phyloP scores from a whole-genome alignment of 1,140 invertebrate species.

The Pantala flavescens region DNA sequence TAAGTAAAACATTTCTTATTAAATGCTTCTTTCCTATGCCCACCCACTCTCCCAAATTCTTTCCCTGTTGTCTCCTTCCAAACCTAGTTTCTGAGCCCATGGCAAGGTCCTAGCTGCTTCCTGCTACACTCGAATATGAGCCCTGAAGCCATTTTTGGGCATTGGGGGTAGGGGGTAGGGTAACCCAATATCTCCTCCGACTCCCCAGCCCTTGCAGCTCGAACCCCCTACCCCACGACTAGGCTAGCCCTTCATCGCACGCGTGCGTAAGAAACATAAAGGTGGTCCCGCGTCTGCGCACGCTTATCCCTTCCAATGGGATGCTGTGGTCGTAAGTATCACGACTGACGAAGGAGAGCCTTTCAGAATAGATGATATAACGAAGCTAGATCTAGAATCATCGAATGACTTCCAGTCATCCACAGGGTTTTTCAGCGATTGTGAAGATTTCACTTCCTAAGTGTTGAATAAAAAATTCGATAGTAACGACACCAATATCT shows the following conservation, averaged over 20 bases:
- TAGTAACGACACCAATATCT: too few species aligned
- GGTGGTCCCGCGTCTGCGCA: neutral
- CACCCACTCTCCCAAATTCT: neutral
- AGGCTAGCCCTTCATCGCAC: neutral
- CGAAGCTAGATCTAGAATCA: too few species aligned
- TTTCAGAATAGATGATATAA: too few species aligned
- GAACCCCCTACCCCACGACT: neutral
- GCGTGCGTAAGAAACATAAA: neutral
- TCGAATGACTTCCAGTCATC: too few species aligned
- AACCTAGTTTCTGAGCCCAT: neutral
- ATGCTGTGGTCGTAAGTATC: neutral
- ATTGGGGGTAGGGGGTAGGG: conserved; percentile 39
- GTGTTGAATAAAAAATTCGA: too few species aligned
- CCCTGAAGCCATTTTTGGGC: conserved; percentile 51
- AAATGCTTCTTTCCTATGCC: neutral
- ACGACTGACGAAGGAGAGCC: neutral
- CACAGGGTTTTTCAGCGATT: too few species aligned
- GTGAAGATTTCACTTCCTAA: too few species aligned
- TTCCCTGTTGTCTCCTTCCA: neutral
- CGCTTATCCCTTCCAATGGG: neutral
- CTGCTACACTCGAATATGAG: conserved; percentile 18
- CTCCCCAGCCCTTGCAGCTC: conserved; percentile 3
- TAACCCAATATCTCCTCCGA: conserved; percentile 24
- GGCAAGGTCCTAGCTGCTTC: conserved; percentile 15
- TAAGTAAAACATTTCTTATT: too few species aligned